A percentile compares a stretch with the other conserved stretches of the same genome.
These are phyloP conservation scores for Desmodus rotundus DNA, from an alignment of 2,113 vertebrate genomes.

Conservation along the genomic window DNA sequence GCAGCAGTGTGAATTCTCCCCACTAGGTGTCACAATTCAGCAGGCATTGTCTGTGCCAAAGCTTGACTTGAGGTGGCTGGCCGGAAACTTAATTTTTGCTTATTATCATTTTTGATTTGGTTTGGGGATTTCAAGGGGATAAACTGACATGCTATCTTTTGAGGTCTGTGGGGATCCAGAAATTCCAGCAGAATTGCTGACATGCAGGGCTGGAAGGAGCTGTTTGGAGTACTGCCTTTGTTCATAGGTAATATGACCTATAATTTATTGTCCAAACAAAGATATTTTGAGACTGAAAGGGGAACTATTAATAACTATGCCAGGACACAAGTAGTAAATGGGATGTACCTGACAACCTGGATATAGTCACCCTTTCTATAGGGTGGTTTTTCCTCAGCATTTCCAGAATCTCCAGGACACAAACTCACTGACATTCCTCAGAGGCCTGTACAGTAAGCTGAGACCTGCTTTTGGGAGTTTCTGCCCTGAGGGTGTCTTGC, in stretches of 20 bases:
- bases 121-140: conserved; percentile 62
- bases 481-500: background rate
- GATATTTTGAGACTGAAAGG: background rate
- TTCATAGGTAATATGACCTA: conserved; percentile 15
- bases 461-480: background rate
- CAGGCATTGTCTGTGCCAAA: background rate
- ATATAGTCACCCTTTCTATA: background rate
- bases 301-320: background rate
- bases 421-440: background rate
- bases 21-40: conserved; percentile 58
- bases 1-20: background rate
- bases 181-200: background rate
- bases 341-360: background rate
- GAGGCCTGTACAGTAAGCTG: background rate
- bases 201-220: background rate
- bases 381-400: background rate
- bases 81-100: conserved; percentile 9
- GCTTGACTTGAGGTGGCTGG: background rate
- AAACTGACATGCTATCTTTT: conserved; percentile 26
- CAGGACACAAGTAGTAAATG: background rate
- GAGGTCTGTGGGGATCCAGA: conserved; percentile 6
- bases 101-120: conserved; percentile 63
- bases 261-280: conserved; percentile 7
- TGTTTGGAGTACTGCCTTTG: background rate
- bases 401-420: background rate